A percentile compares a stretch with the other conserved stretches of the same genome.
These are phyloP conservation scores for Scopus umbretta DNA, from an alignment of 2,113 vertebrate species.

Conservation along the genomic window DNA sequence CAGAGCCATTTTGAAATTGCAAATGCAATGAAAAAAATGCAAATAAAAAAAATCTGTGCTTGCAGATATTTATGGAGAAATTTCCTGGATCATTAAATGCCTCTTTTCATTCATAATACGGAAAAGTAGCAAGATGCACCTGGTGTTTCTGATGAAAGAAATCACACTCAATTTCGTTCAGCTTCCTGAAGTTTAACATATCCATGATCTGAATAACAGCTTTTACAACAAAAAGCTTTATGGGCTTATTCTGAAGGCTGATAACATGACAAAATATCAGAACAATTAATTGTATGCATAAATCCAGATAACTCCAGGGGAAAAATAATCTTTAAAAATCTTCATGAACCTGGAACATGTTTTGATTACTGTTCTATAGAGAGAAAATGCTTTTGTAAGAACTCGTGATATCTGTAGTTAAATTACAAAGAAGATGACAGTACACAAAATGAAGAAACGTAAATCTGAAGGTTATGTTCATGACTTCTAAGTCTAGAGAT, in stretches of 20 bases:
- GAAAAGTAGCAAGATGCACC: conserved; percentile 1
- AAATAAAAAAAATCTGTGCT: not conserved
- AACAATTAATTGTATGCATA: not conserved
- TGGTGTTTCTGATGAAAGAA: conserved; percentile 22
- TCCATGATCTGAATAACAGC: not conserved
- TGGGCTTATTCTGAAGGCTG: not conserved
- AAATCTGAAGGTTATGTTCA: not conserved
- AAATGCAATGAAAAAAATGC: not conserved
- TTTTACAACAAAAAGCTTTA: not conserved
- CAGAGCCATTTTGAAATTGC: not conserved
- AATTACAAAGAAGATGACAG: not conserved
- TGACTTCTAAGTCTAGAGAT: not conserved
- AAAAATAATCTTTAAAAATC: not conserved
- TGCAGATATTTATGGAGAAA: not conserved
- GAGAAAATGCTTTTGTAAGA: not conserved
- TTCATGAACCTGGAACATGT: not conserved
- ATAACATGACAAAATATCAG: not conserved
- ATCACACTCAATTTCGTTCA: not conserved
- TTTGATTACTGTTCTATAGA: not conserved
- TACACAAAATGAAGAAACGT: not conserved
- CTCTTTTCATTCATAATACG: conserved; percentile 3
- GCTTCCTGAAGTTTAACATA: not conserved
- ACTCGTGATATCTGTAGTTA: not conserved
- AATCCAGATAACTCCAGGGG: not conserved
- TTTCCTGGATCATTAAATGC: conserved; percentile 6